Conservation (phyloP, 2,797 vertebrate genomes). For the Oryzias dopingdopingensis region DNA sequence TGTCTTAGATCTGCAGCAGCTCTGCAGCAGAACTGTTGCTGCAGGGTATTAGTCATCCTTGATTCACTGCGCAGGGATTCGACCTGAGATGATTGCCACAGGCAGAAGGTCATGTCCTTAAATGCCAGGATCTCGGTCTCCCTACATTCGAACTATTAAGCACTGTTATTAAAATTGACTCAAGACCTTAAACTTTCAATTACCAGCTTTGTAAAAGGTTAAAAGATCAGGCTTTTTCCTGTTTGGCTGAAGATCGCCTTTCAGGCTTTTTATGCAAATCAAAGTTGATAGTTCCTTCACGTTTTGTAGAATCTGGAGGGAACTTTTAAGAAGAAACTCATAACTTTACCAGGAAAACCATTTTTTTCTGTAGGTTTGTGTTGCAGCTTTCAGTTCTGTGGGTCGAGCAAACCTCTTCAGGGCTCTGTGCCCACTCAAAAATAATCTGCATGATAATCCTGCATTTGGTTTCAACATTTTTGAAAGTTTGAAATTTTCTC, state of each 20-base stretch:
- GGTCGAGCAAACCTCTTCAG: too few species aligned
- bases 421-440: too few species aligned
- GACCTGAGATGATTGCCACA: slow-evolving; percentile 9
- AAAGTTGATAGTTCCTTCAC: too few species aligned
- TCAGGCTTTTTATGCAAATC: not conserved
- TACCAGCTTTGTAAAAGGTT: slow-evolving; percentile 37
- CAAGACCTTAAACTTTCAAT: slow-evolving; percentile 36
- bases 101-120: slow-evolving; percentile 8
- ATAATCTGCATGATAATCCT: too few species aligned
- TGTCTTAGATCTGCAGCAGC: not conserved
- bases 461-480: too few species aligned
- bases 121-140: slow-evolving; percentile 6
- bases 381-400: too few species aligned
- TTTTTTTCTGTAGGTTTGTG: too few species aligned
- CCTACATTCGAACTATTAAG: slow-evolving; percentile 7
- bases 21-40: slow-evolving; percentile 20
- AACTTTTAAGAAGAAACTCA: too few species aligned
- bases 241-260: slow-evolving; percentile 7
- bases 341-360: too few species aligned
- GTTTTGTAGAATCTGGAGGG: too few species aligned
- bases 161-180: slow-evolving; percentile 16
- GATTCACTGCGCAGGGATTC: slow-evolving; percentile 11
- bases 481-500: too few species aligned
- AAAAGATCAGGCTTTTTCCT: slow-evolving; percentile 13
- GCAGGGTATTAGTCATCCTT: slow-evolving; percentile 16